Conservation (phyloP, 2,888 invertebrate species). For the Diplolepis rosae region DNA sequence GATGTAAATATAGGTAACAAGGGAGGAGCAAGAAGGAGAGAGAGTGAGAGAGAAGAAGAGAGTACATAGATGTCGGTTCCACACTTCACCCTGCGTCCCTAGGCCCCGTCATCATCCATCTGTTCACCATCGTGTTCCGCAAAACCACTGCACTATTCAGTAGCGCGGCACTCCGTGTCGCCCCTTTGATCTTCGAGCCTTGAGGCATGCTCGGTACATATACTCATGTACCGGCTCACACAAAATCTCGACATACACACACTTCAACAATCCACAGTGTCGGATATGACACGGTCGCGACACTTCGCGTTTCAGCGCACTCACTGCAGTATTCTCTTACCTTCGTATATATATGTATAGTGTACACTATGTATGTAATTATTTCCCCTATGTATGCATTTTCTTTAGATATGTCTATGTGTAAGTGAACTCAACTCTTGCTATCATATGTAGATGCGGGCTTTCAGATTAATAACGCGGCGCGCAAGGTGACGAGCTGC, state of each 20-base stretch:
- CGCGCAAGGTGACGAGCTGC: constrained; percentile 33
- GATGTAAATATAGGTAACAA: constrained; percentile 32
- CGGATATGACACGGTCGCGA: constrained; percentile 61
- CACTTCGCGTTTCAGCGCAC: constrained; percentile 53
- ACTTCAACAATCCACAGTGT: constrained; percentile 50
- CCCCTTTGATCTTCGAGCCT: constrained; percentile 62
- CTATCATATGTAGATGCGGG: constrained; percentile 38
- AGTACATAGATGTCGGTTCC: constrained; percentile 45
- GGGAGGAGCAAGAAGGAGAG: constrained; percentile 36
- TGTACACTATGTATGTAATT: neutral
- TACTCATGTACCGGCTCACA: constrained; percentile 35
- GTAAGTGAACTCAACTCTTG: constrained; percentile 35
- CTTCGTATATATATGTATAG: neutral
- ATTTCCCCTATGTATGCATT: neutral
- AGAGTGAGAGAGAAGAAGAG: constrained; percentile 39
- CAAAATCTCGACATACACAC: constrained; percentile 48
- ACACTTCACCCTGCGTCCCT: constrained; percentile 42
- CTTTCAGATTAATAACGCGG: constrained; percentile 48
- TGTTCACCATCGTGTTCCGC: constrained; percentile 55
- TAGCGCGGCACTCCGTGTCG: constrained; percentile 55
- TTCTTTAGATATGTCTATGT: neutral
- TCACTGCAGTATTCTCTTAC: constrained; percentile 34
- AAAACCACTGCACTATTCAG: constrained; percentile 61
- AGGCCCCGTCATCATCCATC: constrained; percentile 47
- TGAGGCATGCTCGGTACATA: constrained; percentile 47